phyloP scores from a whole-genome alignment of 1,140 invertebrate species.

The Aphis gossypii region DNA sequence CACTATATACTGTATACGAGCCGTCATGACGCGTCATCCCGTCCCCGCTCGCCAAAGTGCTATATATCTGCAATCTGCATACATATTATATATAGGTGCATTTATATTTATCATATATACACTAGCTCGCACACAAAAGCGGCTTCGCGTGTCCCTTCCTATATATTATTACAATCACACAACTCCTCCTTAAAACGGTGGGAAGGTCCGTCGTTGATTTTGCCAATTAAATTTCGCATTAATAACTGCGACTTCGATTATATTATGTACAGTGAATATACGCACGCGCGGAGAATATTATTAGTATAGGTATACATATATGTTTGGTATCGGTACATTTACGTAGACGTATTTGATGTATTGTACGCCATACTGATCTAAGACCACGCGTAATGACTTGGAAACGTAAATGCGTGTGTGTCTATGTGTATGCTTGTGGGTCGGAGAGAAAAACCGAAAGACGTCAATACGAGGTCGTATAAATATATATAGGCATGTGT shows the following conservation, averaged over 20 bases:
- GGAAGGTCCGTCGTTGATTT: neutral
- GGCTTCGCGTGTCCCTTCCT: neutral
- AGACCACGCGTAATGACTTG: neutral
- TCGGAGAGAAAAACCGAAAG: conserved; percentile 45
- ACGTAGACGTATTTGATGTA: neutral
- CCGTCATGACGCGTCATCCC: neutral
- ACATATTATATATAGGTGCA: neutral
- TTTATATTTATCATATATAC: neutral
- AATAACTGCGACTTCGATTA: neutral
- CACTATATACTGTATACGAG: too few relatives aligned
- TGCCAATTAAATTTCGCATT: neutral
- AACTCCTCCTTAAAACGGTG: neutral
- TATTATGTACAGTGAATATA: neutral
- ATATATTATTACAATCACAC: neutral
- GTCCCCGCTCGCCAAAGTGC: neutral
- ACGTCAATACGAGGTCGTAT: conserved; percentile 57
- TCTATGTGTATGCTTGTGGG: neutral
- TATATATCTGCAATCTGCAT: neutral
- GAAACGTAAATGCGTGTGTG: neutral
- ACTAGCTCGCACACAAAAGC: neutral
- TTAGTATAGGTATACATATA: too few relatives aligned
- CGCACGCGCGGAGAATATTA: neutral
- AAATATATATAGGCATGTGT: conserved; percentile 2
- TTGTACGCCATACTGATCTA: neutral
- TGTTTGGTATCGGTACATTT: neutral